Evolutionary conservation across 2,888 invertebrate species (phyloP).

Genomic region (Cetonia aurata): DNA sequence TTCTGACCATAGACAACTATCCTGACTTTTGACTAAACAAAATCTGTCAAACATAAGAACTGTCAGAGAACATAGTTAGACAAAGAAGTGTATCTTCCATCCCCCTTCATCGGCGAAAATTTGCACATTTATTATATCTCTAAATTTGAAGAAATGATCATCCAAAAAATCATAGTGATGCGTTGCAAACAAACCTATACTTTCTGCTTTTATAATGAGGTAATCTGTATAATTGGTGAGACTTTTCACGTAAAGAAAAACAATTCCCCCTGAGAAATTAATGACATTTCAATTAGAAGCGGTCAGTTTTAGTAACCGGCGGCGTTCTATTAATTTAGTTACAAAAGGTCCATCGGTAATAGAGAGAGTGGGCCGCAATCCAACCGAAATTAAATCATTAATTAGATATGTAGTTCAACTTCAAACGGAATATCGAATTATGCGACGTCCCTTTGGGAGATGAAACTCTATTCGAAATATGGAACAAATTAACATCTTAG

Average conservation of each 20-base stretch:
- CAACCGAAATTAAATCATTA: constrained; percentile 45
- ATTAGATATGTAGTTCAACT: constrained; percentile 42
- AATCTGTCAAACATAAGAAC: no score
- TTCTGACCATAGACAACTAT: no score
- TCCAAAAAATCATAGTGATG: no score
- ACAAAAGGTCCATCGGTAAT: constrained; percentile 40
- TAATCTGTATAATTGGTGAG: constrained; percentile 2
- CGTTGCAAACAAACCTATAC: no score
- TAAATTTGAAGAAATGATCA: no score
- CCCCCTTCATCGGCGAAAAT: no score
- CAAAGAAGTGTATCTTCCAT: no score
- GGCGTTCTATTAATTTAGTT: constrained; percentile 34
- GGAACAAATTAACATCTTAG: no score
- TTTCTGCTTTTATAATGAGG: background rate
- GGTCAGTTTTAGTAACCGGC: constrained; percentile 32
- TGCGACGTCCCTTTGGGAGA: constrained; percentile 23
- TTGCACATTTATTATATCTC: no score
- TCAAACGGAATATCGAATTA: constrained; percentile 44
- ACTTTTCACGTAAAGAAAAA: constrained; percentile 12
- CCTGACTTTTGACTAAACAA: no score
- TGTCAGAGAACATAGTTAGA: no score
- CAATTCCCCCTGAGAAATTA: constrained; percentile 8
- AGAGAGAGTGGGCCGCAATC: constrained; percentile 37
- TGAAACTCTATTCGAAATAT: background rate
- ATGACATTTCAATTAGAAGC: constrained; percentile 15